Conservation (phyloP, 2,797 vertebrate species). For the Rhynchonycteris naso region DNA sequence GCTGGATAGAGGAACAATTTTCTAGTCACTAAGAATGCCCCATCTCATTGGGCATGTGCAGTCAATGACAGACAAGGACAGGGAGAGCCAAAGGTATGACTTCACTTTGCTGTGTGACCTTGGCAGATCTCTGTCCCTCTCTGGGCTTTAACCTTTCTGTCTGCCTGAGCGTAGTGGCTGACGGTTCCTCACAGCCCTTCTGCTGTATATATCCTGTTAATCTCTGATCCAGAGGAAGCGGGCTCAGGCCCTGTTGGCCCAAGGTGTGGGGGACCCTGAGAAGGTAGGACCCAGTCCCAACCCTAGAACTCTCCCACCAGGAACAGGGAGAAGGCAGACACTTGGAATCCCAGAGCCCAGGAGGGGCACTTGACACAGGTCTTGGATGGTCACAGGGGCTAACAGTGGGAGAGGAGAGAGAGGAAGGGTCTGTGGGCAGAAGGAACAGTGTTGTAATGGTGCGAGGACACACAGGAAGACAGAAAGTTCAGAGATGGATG, state of each 20-base stretch:
- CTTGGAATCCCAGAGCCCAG: not conserved
- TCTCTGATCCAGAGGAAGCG: not conserved
- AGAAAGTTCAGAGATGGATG: not conserved
- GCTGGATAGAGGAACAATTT: not conserved
- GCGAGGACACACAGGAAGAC: not conserved
- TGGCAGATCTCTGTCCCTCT: not conserved
- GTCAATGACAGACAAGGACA: not conserved
- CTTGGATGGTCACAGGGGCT: not conserved
- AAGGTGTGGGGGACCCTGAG: not conserved
- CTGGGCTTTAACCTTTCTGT: not conserved
- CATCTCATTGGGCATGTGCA: not conserved
- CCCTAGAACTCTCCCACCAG: not conserved
- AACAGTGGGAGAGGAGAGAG: not conserved
- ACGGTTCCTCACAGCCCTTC: not conserved
- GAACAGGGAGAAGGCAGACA: not conserved
- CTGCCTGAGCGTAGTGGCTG: no score
- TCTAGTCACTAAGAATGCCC: not conserved
- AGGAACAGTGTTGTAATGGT: rapidly evolving
- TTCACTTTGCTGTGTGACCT: not conserved
- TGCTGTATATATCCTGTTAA: rapidly evolving
- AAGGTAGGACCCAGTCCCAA: not conserved
- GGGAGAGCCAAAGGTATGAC: not conserved
- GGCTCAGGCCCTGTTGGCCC: not conserved
- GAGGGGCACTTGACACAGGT: not conserved
- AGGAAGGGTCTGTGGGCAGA: rapidly evolving